Evolutionary conservation across 2,888 invertebrate species (phyloP), one percentile per base, ranked within the genome.

Genomic region (Saturnia japonica): DNA sequence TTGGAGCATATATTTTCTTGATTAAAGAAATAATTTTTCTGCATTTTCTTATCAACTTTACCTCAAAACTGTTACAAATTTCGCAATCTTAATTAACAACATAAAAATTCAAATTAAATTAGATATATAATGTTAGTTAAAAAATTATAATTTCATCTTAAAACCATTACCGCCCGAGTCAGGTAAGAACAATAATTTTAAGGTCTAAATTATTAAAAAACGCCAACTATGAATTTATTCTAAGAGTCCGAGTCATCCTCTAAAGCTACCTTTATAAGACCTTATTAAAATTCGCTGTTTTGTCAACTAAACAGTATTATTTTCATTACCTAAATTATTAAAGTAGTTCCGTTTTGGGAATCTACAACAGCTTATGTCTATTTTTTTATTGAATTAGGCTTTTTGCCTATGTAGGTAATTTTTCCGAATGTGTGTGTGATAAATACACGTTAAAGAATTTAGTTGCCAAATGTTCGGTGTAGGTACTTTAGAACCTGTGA

Each of bases 181-280:
- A 40, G 64, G 40, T 40, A 40, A 19, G 64, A 64, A 64, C n/a
- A 64, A 64, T 64, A 40, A 64, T 64, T 64, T 64, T 19, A 62
- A 64, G 64, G 40, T 60, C 11, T 25, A 40, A 40, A 40, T 40
- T 40, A 64, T 64, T 64, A 84, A 87, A 88, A 87, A 85, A 81
- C 84, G 82, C 84, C 77, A 74, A 82, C 81, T 71, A 70, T 71
- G 75, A 83, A 82, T 84, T 83, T 83, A 84, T 82, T 78, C 80
- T 72, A 75, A 76, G 79, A 75, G 70, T 25, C 73, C 77, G 77
- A 73, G 73, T 64, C 34, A n/a, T n/a, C n/a, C 64, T n/a, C 40
- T 40, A 19, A 2, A 40, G 40, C 14, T 64, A 64, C 34, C 64
- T 64, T 64, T 40, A 40, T 64, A 64, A 64, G 64, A 73, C 73